phyloP scores from a whole-genome alignment of 2,797 vertebrate species.

The Toxotes lorentzi region DNA sequence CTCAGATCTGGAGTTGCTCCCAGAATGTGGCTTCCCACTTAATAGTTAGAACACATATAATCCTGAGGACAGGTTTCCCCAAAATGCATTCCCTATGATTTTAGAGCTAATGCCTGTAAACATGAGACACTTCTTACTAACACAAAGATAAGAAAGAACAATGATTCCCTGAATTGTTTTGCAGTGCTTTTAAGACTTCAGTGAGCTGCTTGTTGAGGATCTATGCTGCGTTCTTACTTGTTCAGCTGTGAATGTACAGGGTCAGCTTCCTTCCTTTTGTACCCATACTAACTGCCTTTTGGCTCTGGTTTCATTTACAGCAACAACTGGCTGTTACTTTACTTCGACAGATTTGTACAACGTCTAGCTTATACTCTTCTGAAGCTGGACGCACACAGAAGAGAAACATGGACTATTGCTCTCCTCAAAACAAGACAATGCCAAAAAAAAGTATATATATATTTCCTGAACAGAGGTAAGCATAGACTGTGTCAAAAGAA shows the following conservation, averaged over 20 bases:
- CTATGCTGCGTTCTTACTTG: not conserved
- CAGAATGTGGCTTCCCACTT: not conserved
- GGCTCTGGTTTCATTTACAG: constrained; percentile 3
- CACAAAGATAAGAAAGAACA: constrained; percentile 7
- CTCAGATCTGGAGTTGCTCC: not conserved
- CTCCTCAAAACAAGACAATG: not conserved
- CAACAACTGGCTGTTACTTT: constrained; percentile 5
- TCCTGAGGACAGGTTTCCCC: not conserved
- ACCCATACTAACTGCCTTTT: not conserved
- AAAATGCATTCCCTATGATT: not conserved
- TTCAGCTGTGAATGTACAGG: not conserved
- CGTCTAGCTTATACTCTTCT: not conserved
- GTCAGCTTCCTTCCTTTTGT: not conserved
- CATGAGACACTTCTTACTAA: constrained; percentile 1
- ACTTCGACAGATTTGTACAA: constrained; percentile 14
- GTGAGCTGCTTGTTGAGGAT: not conserved
- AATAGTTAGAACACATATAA: not conserved
- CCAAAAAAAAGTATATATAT: not conserved
- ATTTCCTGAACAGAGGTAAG: not conserved
- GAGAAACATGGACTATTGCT: not conserved
- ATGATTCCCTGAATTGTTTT: not conserved
- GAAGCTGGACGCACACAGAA: not conserved
- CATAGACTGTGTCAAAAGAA: not conserved
- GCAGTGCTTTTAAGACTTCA: constrained; percentile 4
- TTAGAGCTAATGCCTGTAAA: not conserved